Conservation (phyloP, 2,113 vertebrate species). For the Chaenocephalus aceratus region DNA sequence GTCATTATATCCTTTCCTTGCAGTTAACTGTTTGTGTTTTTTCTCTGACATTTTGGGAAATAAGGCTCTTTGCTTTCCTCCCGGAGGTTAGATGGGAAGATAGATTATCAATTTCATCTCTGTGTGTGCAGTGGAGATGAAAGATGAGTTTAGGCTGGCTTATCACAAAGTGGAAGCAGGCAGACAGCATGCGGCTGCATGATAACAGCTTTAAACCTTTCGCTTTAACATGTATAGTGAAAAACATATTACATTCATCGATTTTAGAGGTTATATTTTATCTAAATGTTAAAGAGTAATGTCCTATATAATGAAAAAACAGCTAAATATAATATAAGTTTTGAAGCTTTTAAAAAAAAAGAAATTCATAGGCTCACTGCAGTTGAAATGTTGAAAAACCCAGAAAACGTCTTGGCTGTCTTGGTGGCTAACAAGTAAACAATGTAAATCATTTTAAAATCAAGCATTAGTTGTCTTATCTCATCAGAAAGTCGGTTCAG, state of each 20-base stretch:
- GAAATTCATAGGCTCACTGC: neutral
- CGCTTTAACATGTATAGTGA: neutral
- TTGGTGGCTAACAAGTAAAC: neutral
- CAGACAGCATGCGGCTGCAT: conserved; percentile 16
- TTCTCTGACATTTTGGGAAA: conserved; percentile 47
- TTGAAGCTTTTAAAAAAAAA: too few relatives aligned
- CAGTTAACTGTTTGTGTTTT: conserved; percentile 27
- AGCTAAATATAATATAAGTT: too few relatives aligned
- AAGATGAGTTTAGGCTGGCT: conserved; percentile 53
- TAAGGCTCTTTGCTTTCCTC: conserved; percentile 39
- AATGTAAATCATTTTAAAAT: neutral
- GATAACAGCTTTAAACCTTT: conserved; percentile 11
- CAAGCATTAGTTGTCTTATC: neutral
- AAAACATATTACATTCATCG: neutral
- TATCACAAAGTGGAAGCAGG: conserved; percentile 30
- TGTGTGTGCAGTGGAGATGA: conserved; percentile 44
- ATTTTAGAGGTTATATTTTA: too few relatives aligned
- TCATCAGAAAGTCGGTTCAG: neutral
- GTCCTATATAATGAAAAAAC: neutral
- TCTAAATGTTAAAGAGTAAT: too few relatives aligned
- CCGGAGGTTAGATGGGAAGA: conserved; percentile 49
- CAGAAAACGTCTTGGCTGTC: neutral
- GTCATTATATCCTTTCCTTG: conserved; percentile 59
- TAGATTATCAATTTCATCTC: conserved; percentile 61
- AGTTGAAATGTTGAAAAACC: neutral